Evolutionary conservation across 2,888 invertebrate species (phyloP), one percentile per base, ranked within the genome.

Genomic region (Eulithis testata): DNA sequence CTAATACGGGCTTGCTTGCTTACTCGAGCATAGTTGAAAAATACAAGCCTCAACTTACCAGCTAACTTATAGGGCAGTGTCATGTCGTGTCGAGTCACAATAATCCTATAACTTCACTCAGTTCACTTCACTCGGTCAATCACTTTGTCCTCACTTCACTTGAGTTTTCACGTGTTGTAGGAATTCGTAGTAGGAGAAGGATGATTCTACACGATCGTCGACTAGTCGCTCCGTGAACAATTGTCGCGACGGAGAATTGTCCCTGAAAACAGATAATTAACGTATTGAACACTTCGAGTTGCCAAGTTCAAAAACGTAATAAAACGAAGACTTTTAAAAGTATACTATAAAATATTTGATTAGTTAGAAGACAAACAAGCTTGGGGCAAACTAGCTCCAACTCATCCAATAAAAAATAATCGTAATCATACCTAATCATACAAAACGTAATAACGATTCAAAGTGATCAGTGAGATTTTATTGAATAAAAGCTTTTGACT

Each of bases 101-200:
- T 8, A 40, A 45, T 60, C 63, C 52, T 49, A 52, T 52, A 57
- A 31, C 31, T 53, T 73, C 76, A 9, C 53, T 37, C 53, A 69
- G 72, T 75, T 76, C 45, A 37, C 27, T 53, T 59, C 56, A 60
- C 60, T 45, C 53, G 37, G 7, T 52, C 11, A 45, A 27, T 62
- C 61, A 62, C 62, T 76, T 82, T 83, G 80, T 21, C 21, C 21
- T 94, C 96, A 98, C 95, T 98, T 98, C 90, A 98, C 95, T 94
- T 97, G 97, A 79, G 95, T 95, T 90, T 97, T 97, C 78, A 98
- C 94, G 93, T 99, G 98, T 91, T 99, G 99, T 87, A 99, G 94
- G 94, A 99, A 99, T 95, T 99, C 99, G 90, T 98, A 97, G 94
- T 99, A 99, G 75, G 98, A 98, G 92, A 98, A 96, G 60, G 98